Evolutionary conservation across 2,797 vertebrate species (phyloP), one percentile per base, ranked within the genome.

Genomic region (Argya squamiceps): DNA sequence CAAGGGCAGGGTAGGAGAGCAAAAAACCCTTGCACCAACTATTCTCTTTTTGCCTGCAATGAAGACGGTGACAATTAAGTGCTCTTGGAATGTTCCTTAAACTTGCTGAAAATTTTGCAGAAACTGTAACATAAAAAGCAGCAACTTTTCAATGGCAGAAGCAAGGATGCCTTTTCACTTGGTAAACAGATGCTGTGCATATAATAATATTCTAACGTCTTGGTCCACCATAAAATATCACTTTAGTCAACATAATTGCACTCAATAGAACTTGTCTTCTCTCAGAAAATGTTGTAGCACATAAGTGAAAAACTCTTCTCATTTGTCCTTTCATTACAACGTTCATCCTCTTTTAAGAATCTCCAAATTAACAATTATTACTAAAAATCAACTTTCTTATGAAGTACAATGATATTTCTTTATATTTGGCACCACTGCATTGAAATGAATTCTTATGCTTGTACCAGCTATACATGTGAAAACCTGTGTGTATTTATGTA

Each of bases 401-500:
- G 8, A 85, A 69, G 5, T 15, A 32, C 3, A 36, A 12, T 21
- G 79, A 10, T 7, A 3, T 49, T 32, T 62, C 15, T 27, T 47
- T 27, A 4, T 26, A 60, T 60, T 73, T 76, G n/a, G 6, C 8
- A 26, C 8, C 30, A 23, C 15, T 11, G 3, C n/a, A 37, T 15
- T 58, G 24, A 55, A 71, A 79, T 37, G 5, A 70, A 46, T 75
- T 70, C 12, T 56, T 37, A 18, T 12, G 16, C 6, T 8, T 50
- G 2, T 46, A 23, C 15, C 32, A 58, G 27, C 12, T 53, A 8
- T 11, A 37, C 27, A 12, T 32, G 8, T 52, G 44, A 56, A 82
- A 88, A 59, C 1, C 13, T 30, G 0, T 4, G 8, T n/a, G 17
- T 36, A 34, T 47, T 10, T 5, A 1, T 11, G 12, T 26, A 36